These are phyloP conservation scores for Potorous gilbertii DNA, from an alignment of 2,797 vertebrate species.

Conservation along the genomic window DNA sequence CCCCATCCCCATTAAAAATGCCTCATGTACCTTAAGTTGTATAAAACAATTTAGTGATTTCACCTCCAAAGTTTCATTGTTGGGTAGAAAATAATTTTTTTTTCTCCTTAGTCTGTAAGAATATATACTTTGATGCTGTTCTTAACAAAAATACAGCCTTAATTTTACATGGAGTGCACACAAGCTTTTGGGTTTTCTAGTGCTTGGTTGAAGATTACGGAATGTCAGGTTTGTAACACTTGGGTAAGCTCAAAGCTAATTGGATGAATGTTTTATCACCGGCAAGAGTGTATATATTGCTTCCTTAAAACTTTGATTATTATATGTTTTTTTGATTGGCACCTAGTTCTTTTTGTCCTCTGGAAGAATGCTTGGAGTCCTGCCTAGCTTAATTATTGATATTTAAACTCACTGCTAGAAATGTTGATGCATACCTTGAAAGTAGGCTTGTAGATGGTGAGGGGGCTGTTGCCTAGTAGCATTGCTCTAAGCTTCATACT, in stretches of 20 bases:
- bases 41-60: neutral
- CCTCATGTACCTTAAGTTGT: neutral
- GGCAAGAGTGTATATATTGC: neutral
- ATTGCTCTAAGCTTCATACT: too few species aligned
- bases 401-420: neutral
- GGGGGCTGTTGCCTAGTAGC: neutral
- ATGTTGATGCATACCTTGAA: neutral
- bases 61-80: neutral
- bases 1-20: neutral
- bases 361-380: neutral
- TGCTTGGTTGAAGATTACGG: neutral
- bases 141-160: neutral
- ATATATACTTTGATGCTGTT: neutral
- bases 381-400: neutral
- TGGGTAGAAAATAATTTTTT: neutral
- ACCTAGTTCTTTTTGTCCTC: neutral
- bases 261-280: neutral
- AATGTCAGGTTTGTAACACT: neutral
- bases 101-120: neutral
- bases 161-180: neutral
- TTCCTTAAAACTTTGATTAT: neutral
- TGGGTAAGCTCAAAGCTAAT: neutral
- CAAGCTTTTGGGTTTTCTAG: neutral
- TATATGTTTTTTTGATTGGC: neutral
- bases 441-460: neutral